These are phyloP conservation scores for Cyanocitta stelleri DNA, from an alignment of 2,113 vertebrate species.

Conservation along the genomic window DNA sequence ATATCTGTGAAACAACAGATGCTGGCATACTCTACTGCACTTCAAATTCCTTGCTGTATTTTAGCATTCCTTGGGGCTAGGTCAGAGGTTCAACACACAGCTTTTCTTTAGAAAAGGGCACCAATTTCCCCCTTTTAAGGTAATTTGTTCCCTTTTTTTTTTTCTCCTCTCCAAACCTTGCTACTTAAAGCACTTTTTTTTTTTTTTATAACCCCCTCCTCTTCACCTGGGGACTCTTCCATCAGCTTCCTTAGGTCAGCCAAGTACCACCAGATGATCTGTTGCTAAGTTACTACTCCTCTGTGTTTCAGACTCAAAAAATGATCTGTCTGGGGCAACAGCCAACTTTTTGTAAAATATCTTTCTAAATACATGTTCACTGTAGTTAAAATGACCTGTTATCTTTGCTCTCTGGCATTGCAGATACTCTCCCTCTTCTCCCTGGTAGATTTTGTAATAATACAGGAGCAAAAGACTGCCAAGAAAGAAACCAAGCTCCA, in stretches of 20 bases:
- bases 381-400: background rate
- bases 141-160: background rate
- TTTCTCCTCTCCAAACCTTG: background rate
- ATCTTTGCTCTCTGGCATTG: background rate
- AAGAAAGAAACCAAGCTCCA: background rate
- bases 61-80: background rate
- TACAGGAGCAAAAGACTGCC: background rate
- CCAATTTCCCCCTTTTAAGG: background rate
- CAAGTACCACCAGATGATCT: background rate
- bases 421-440: background rate
- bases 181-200: background rate
- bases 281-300: conserved; percentile 30
- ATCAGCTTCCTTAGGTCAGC: background rate
- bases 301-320: background rate
- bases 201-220: background rate
- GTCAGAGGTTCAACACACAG: background rate
- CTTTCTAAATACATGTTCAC: background rate
- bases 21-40: background rate
- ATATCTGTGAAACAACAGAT: background rate
- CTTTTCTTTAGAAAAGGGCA: background rate
- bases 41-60: background rate
- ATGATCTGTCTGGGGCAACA: conserved; percentile 2
- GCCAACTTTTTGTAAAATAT: conserved; percentile 20
- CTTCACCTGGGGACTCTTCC: background rate
- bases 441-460: background rate